Conservation (phyloP, 2,113 vertebrate genomes). For the Tragelaphus imberbis region DNA sequence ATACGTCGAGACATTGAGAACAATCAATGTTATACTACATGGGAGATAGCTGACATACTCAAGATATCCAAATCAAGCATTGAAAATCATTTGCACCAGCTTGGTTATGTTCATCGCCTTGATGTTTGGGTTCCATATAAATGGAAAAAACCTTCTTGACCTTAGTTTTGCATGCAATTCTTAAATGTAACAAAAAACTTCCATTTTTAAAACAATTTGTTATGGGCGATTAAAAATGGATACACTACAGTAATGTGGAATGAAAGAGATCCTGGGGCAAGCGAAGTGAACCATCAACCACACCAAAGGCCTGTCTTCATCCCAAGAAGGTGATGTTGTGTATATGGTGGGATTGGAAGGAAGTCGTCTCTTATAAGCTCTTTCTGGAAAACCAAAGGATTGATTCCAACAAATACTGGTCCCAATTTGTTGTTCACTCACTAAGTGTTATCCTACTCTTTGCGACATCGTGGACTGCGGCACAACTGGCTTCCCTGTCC, state of each 20-base stretch:
- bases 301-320: background rate
- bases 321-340: background rate
- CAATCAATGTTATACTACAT: background rate
- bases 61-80: background rate
- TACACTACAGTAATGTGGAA: background rate
- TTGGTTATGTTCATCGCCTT: background rate
- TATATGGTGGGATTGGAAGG: background rate
- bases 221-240: background rate
- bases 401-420: background rate
- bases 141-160: background rate
- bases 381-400: background rate
- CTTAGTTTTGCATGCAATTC: background rate
- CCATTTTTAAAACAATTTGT: background rate
- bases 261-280: background rate
- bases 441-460: background rate
- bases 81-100: background rate
- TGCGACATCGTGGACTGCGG: accelerated
- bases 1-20: background rate
- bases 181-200: background rate
- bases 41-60: background rate
- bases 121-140: background rate
- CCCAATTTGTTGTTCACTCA: background rate
- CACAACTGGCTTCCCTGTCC: background rate
- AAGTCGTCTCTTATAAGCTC: background rate
- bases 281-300: background rate